phyloP scores from a whole-genome alignment of 2,888 invertebrate genomes.

The Iselma pallidipennis region DNA sequence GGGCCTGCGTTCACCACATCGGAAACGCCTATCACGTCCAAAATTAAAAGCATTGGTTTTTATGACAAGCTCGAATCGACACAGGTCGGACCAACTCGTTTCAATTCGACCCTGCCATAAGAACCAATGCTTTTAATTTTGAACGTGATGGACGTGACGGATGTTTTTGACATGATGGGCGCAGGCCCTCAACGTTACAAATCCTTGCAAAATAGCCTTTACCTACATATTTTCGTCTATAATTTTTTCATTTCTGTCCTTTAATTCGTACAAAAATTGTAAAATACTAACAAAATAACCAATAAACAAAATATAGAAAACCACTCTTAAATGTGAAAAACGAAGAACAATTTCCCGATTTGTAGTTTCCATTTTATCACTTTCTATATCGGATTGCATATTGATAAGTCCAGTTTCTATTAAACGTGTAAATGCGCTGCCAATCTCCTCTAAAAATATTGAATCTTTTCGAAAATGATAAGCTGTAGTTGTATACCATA shows the following conservation, averaged over 20 bases:
- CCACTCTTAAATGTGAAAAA: neutral
- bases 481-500: neutral
- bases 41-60: too few relatives aligned
- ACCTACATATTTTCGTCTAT: too few relatives aligned
- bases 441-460: neutral
- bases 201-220: too few relatives aligned
- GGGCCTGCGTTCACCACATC: too few relatives aligned
- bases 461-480: neutral
- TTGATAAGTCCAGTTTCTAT: neutral
- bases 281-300: neutral
- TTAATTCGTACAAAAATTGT: neutral
- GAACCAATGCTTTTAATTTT: too few relatives aligned
- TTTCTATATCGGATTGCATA: neutral
- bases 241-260: neutral
- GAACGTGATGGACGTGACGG: too few relatives aligned
- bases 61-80: too few relatives aligned
- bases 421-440: neutral
- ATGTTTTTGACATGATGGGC: too few relatives aligned
- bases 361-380: neutral
- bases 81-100: too few relatives aligned
- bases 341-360: neutral
- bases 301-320: neutral
- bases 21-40: too few relatives aligned
- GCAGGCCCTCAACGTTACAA: too few relatives aligned
- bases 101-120: too few relatives aligned